Percentiles rank a stretch among this genome's conserved stretches.
Evolutionary conservation across 2,888 invertebrate species (phyloP).

Genomic region (Coelopa pilipes): DNA sequence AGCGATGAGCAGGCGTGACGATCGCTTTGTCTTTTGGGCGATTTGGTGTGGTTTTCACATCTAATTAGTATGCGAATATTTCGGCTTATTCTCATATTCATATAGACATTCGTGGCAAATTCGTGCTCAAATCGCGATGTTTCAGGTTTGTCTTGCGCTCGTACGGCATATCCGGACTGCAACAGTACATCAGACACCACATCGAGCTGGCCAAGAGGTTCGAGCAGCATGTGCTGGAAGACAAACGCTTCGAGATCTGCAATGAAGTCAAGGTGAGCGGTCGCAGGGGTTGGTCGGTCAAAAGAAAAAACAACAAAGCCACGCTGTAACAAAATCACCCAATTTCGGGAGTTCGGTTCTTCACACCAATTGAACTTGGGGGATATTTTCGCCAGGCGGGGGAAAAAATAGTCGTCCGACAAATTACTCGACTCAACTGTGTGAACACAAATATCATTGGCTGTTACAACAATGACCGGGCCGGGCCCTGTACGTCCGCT

Average conservation of each 20-base stretch:
- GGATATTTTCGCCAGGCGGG: too few relatives aligned
- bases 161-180: slow-evolving; percentile 93
- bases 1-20: neutral
- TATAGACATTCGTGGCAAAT: neutral
- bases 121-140: slow-evolving; percentile 24
- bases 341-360: too few relatives aligned
- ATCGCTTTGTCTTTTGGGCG: neutral
- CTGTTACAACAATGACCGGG: too few relatives aligned
- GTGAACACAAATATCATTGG: too few relatives aligned
- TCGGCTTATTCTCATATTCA: neutral
- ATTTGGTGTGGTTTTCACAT: neutral
- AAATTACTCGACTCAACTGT: too few relatives aligned
- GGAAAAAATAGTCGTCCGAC: too few relatives aligned
- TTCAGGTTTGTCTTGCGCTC: slow-evolving; percentile 86
- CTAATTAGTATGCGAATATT: slow-evolving; percentile 10
- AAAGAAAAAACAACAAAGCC: too few relatives aligned
- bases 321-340: too few relatives aligned
- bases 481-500: too few relatives aligned
- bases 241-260: slow-evolving; percentile 89
- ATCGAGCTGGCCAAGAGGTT: slow-evolving; percentile 90
- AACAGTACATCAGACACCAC: slow-evolving; percentile 92
- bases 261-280: slow-evolving; percentile 86
- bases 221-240: slow-evolving; percentile 81
- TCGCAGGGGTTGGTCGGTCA: neutral
- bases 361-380: too few relatives aligned